Conservation (phyloP, 2,113 vertebrate species). For the Callorhinus ursinus region DNA sequence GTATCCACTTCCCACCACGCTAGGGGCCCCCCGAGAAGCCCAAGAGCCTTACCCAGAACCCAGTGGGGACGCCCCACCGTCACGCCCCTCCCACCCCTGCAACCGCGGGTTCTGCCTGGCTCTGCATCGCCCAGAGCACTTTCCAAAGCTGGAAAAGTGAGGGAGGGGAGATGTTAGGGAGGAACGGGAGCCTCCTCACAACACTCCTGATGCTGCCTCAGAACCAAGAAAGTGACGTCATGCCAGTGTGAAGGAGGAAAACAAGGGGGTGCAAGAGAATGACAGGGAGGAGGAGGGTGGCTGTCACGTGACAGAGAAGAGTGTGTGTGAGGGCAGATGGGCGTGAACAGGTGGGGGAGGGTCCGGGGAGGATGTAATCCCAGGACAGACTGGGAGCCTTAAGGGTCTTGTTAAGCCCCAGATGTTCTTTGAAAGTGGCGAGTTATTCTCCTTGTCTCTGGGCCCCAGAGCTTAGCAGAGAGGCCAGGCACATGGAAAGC, state of each 20-base stretch:
- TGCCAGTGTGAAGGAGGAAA: conserved; percentile 11
- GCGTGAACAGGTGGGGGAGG: background rate
- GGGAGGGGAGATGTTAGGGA: background rate
- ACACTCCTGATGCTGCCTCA: background rate
- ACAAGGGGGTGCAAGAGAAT: background rate
- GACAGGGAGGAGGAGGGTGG: background rate
- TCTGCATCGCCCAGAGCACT: background rate
- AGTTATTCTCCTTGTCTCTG: background rate
- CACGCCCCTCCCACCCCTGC: background rate
- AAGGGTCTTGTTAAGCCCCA: background rate
- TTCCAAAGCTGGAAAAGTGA: background rate
- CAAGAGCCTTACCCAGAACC: background rate
- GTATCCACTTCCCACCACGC: background rate
- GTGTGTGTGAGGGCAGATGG: background rate
- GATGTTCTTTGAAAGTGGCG: background rate
- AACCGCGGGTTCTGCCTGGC: background rate
- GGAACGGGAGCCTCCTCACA: background rate
- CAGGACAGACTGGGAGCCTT: background rate
- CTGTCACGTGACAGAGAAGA: conserved; percentile 9
- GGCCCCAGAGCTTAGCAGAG: background rate
- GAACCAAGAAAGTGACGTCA: background rate
- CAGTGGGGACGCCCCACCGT: background rate
- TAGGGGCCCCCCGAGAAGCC: background rate
- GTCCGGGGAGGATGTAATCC: background rate
- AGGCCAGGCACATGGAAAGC: background rate